Evolutionary conservation across 2,888 invertebrate genomes (phyloP), one percentile per base, ranked within the genome.

Genomic region (Coenonympha arcania): DNA sequence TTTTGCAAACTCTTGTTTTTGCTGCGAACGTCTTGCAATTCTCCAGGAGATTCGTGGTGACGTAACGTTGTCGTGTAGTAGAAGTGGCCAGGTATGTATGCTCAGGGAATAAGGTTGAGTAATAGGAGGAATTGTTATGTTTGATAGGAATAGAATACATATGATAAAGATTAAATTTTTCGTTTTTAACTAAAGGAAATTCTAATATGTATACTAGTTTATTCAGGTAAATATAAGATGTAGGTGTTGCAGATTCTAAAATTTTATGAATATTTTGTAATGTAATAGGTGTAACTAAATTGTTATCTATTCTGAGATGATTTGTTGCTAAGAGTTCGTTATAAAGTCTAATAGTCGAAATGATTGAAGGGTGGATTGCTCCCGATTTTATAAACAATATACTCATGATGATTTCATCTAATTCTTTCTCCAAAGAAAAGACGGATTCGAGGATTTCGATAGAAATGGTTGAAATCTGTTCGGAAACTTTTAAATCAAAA

Each of bases 161-260:
- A n/a, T n/a, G n/a, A n/a, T n/a, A n/a, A n/a, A n/a, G n/a, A n/a
- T n/a, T n/a, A n/a, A n/a, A n/a, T n/a, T n/a, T n/a, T n/a, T n/a
- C n/a, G n/a, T n/a, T n/a, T n/a, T n/a, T n/a, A n/a, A n/a, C n/a
- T n/a, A n/a, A n/a, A n/a, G n/a, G n/a, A n/a, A n/a, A n/a, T n/a
- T n/a, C n/a, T n/a, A n/a, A n/a, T n/a, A n/a, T n/a, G n/a, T n/a
- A n/a, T n/a, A 61, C 55, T n/a, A 65, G 18, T 37, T 55, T 53
- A 34, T 64, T 59, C 0, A 50, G 45, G 50, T 66, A 65, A 2
- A 64, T 55, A 37, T 64, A 65, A 1, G 63, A 57, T 3, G 60
- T 51, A 30, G 62, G 8, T 5, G 44, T 26, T 1, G 60, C 48
- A 0, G 62, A 63, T 13, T 65, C 64, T 46, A 66, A 24, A 1